These are phyloP conservation scores for Eutolmus rufibarbis DNA, from an alignment of 2,888 invertebrate genomes.

Conservation along the genomic window DNA sequence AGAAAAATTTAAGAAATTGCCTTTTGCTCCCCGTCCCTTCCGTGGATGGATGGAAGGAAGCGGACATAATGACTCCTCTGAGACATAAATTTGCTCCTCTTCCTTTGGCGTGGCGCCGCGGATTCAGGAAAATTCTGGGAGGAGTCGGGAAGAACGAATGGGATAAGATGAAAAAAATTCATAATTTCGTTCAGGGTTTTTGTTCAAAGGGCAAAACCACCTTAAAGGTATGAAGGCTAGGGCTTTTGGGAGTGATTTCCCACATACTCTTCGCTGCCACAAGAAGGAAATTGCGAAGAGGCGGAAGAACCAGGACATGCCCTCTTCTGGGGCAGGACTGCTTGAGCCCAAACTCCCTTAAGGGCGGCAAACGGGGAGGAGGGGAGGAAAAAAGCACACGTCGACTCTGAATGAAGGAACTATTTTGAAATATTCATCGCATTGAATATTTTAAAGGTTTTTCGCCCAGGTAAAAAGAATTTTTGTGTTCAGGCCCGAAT, in stretches of 20 bases:
- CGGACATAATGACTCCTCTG: slow-evolving; percentile 34
- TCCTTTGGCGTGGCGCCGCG: background rate
- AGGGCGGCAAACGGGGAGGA: background rate
- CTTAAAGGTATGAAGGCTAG: background rate
- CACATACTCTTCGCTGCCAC: slow-evolving; percentile 17
- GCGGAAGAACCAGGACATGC: slow-evolving; percentile 23
- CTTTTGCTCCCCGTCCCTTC: slow-evolving; percentile 14
- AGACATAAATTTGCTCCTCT: slow-evolving; percentile 33
- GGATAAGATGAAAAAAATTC: slow-evolving; percentile 14
- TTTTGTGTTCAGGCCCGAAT: slow-evolving; percentile 21
- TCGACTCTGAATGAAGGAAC: slow-evolving; percentile 40
- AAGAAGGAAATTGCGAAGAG: background rate
- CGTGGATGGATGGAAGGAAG: background rate
- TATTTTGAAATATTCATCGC: slow-evolving; percentile 41
- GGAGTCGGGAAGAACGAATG: background rate
- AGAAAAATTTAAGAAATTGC: slow-evolving; percentile 37
- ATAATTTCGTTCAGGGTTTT: slow-evolving; percentile 38
- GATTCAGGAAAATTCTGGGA: background rate
- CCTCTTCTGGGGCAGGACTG: background rate
- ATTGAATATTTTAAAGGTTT: slow-evolving; percentile 43
- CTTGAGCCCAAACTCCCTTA: background rate
- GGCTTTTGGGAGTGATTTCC: slow-evolving; percentile 38
- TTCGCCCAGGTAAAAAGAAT: slow-evolving; percentile 32
- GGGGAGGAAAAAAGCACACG: background rate
- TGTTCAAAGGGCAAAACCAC: slow-evolving; percentile 36